phyloP scores from a whole-genome alignment of 2,113 vertebrate species.

The Emydocephalus ijimae region DNA sequence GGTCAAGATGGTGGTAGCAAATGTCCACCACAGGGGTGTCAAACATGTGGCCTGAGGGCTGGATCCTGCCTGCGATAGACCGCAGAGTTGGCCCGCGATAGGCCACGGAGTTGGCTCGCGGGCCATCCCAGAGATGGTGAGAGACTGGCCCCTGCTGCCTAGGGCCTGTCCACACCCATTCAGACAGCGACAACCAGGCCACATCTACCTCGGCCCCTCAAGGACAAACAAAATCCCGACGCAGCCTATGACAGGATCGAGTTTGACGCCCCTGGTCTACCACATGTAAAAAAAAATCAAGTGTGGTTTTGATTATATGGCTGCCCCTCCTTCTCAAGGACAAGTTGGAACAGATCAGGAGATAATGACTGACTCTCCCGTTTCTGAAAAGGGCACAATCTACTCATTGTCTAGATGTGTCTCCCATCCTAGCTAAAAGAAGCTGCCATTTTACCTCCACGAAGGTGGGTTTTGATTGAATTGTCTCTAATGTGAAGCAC shows the following conservation, averaged over 20 bases:
- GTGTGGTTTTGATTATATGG: neutral
- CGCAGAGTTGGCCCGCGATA: too few species aligned
- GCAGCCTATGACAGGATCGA: too few species aligned
- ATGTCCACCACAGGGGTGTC: neutral
- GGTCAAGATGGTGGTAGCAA: neutral
- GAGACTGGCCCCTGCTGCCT: too few species aligned
- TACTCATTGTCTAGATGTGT: neutral
- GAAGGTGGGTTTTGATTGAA: neutral
- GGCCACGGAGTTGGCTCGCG: rapidly evolving
- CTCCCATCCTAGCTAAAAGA: neutral
- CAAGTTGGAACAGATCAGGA: neutral
- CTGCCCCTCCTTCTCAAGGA: neutral
- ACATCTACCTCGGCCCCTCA: too few species aligned
- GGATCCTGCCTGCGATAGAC: too few species aligned
- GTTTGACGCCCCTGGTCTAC: neutral
- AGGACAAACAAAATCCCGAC: too few species aligned
- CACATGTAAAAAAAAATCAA: neutral
- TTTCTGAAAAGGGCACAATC: neutral
- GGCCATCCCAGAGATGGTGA: too few species aligned
- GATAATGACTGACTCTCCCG: neutral
- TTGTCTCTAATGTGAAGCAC: neutral
- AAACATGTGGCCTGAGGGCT: too few species aligned
- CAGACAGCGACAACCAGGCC: too few species aligned
- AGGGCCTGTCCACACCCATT: too few species aligned
- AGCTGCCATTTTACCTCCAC: neutral